A percentile compares a stretch with the other conserved stretches of the same genome.
phyloP scores from a whole-genome alignment of 2,797 vertebrate genomes.

The Novumbra hubbsi region DNA sequence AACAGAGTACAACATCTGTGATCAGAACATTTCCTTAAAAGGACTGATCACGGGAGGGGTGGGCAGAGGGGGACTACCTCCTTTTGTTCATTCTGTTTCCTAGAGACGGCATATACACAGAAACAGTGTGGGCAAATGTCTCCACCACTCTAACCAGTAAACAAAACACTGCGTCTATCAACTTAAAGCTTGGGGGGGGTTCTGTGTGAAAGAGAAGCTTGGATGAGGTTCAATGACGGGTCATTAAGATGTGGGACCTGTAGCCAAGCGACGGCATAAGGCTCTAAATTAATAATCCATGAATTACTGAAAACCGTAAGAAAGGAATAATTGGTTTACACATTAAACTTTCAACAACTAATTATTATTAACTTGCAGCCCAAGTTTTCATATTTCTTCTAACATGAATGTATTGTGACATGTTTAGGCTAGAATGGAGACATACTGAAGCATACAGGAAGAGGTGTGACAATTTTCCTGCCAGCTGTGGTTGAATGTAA shows the following conservation, averaged over 20 bases:
- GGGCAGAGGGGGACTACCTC: constrained; percentile 35
- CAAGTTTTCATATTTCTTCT: not conserved
- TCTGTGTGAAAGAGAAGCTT: too few species aligned
- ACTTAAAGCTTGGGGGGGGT: not conserved
- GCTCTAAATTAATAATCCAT: not conserved
- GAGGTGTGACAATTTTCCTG: not conserved
- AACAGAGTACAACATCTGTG: not conserved
- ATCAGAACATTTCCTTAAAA: constrained; percentile 44
- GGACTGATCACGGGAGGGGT: constrained; percentile 17
- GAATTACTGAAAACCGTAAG: not conserved
- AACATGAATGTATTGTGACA: not conserved
- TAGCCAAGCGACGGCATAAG: not conserved
- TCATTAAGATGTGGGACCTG: not conserved
- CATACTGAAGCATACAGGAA: not conserved
- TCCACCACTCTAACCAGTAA: not conserved
- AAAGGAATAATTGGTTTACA: not conserved
- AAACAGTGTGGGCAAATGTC: not conserved
- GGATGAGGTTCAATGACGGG: too few species aligned
- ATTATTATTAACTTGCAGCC: not conserved
- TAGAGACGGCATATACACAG: constrained; percentile 33
- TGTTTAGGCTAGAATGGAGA: not conserved
- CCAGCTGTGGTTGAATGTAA: not conserved
- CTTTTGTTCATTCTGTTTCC: constrained; percentile 8
- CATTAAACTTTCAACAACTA: not conserved
- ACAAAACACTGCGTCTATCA: not conserved